Conservation (phyloP, 2,888 invertebrate species). For the Epsilonema sp. region DNA sequence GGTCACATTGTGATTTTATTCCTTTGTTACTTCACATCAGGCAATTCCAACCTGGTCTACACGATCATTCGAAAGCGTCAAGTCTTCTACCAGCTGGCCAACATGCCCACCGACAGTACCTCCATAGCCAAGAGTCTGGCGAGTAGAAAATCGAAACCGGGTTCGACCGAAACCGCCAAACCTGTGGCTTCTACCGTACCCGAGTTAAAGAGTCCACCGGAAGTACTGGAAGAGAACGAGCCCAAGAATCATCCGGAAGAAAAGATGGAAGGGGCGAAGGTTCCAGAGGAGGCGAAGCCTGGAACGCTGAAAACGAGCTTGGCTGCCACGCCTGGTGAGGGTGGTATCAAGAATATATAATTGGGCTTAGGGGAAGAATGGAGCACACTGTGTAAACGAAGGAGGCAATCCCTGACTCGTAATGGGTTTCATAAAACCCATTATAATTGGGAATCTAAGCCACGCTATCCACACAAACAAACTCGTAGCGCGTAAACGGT, state of each 20-base stretch:
- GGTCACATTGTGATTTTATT: too few relatives aligned
- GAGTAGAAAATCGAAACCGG: slow-evolving; percentile 26
- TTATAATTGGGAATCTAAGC: too few relatives aligned
- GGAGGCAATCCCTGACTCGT: too few relatives aligned
- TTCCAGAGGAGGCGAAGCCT: slow-evolving; percentile 31
- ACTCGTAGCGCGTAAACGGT: too few relatives aligned
- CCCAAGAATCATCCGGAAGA: slow-evolving; percentile 41
- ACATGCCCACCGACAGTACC: slow-evolving; percentile 73
- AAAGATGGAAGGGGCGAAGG: slow-evolving; percentile 27
- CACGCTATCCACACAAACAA: too few relatives aligned
- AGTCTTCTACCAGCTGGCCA: slow-evolving; percentile 91
- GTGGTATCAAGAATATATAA: too few relatives aligned
- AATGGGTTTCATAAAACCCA: too few relatives aligned
- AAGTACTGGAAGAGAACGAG: slow-evolving; percentile 7
- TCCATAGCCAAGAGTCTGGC: slow-evolving; percentile 56
- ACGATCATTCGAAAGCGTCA: slow-evolving; percentile 95
- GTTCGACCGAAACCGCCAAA: slow-evolving; percentile 11
- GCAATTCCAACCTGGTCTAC: slow-evolving; percentile 94
- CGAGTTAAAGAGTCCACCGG: slow-evolving; percentile 10
- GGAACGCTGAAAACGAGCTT: slow-evolving; percentile 49
- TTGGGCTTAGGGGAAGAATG: too few relatives aligned
- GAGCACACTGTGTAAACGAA: too few relatives aligned
- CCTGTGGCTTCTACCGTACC: neutral
- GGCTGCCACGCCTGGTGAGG: slow-evolving; percentile 61
- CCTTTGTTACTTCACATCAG: too few relatives aligned